These are phyloP conservation scores for Chaenocephalus aceratus DNA, from an alignment of 2,113 vertebrate species.

Conservation along the genomic window DNA sequence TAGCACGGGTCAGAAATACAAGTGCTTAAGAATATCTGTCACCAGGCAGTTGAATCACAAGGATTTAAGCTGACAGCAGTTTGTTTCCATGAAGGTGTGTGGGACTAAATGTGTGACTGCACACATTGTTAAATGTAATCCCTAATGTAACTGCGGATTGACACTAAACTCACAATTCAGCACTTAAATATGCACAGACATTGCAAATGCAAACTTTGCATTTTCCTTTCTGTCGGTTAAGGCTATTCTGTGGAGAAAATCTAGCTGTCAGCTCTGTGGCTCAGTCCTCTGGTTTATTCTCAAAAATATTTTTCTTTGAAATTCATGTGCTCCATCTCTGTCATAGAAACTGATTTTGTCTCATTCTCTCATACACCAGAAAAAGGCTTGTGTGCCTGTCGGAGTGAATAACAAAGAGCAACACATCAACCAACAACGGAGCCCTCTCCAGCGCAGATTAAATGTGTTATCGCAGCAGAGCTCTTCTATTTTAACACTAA, in stretches of 20 bases:
- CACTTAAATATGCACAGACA: not conserved
- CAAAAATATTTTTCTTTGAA: conserved; percentile 1
- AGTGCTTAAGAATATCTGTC: not conserved
- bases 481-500: conserved; percentile 32
- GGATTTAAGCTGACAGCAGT: not conserved
- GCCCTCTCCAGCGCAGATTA: conserved; percentile 29
- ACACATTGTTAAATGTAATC: conserved; percentile 27
- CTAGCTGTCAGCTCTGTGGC: conserved; percentile 34
- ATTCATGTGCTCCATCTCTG: conserved; percentile 12
- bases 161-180: conserved; percentile 12
- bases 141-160: conserved; percentile 6
- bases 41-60: not conserved
- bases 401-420: conserved; percentile 44
- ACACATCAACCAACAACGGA: conserved; percentile 21
- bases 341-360: conserved; percentile 28
- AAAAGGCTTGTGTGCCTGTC: conserved; percentile 28
- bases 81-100: not conserved
- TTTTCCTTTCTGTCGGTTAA: conserved; percentile 16
- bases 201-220: conserved; percentile 33
- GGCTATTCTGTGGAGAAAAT: conserved; percentile 31
- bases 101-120: conserved; percentile 3
- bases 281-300: conserved; percentile 29
- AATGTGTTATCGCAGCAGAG: conserved; percentile 9
- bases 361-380: conserved; percentile 29
- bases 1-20: no score